These are phyloP conservation scores for Doris montereyensis DNA, from an alignment of 2,888 invertebrate species.

Conservation along the genomic window DNA sequence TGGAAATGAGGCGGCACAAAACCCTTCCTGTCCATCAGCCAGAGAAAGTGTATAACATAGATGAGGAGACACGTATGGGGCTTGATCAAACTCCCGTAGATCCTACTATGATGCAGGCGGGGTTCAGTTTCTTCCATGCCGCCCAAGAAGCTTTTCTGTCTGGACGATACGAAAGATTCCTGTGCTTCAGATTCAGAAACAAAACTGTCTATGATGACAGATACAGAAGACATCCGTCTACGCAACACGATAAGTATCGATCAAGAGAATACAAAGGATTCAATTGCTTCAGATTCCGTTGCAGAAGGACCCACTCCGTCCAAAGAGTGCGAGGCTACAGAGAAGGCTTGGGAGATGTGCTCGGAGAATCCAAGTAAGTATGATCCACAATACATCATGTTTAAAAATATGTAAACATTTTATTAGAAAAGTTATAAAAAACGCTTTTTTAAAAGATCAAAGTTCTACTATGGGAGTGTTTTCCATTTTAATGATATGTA, in stretches of 20 bases:
- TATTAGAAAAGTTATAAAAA: no score
- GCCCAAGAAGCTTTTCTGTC: constrained; percentile 33
- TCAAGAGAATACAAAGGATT: constrained; percentile 37
- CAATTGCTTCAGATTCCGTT: constrained; percentile 37
- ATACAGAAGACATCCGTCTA: constrained; percentile 41
- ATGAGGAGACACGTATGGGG: constrained; percentile 47
- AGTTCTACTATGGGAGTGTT: no score
- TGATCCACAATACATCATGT: no score
- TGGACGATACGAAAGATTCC: constrained; percentile 40
- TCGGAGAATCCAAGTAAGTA: constrained; percentile 34
- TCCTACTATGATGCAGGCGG: not conserved
- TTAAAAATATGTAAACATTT: no score
- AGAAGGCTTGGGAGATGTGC: constrained; percentile 21
- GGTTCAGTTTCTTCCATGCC: constrained; percentile 29
- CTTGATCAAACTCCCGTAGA: constrained; percentile 37
- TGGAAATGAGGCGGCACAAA: not conserved
- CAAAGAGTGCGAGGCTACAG: constrained; percentile 31
- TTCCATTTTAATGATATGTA: no score
- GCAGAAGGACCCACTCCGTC: constrained; percentile 32
- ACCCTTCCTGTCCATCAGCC: constrained; percentile 22
- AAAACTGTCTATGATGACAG: constrained; percentile 33
- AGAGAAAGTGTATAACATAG: constrained; percentile 43
- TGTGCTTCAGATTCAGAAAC: constrained; percentile 35
- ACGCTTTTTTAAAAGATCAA: no score
- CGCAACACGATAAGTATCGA: constrained; percentile 40